These are phyloP conservation scores for Armadillidium nasatum DNA, from an alignment of 1,140 invertebrate genomes.

Conservation along the genomic window DNA sequence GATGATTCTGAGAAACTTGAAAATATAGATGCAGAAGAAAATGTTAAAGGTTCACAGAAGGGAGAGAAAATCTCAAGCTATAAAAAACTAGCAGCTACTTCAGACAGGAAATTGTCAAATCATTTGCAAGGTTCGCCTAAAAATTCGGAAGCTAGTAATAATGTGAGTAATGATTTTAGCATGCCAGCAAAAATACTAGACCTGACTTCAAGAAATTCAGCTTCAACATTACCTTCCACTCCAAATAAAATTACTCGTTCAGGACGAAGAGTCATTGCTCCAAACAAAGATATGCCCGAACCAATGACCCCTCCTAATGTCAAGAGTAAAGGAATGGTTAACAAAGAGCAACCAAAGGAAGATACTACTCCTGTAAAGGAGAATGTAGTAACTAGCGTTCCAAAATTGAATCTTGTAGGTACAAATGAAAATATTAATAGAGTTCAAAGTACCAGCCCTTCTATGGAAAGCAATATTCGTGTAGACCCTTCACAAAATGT, in stretches of 20 bases:
- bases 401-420: too few species aligned
- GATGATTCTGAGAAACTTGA: too few species aligned
- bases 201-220: neutral
- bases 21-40: too few species aligned
- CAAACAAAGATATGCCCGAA: constrained; percentile 42
- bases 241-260: constrained; percentile 40
- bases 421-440: too few species aligned
- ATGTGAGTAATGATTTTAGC: neutral
- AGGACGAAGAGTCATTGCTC: constrained; percentile 41
- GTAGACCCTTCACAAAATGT: too few species aligned
- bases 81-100: neutral
- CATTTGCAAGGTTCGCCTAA: neutral
- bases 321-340: neutral
- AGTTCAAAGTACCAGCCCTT: too few species aligned
- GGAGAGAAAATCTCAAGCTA: neutral
- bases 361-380: too few species aligned
- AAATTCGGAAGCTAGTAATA: neutral
- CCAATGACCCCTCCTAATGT: constrained; percentile 40
- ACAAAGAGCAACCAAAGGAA: neutral
- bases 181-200: too few species aligned
- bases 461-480: too few species aligned
- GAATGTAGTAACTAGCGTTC: too few species aligned
- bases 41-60: neutral
- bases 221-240: neutral
- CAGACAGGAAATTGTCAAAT: neutral